Conservation (phyloP, 2,113 vertebrate genomes). For the Dromas ardeola region DNA sequence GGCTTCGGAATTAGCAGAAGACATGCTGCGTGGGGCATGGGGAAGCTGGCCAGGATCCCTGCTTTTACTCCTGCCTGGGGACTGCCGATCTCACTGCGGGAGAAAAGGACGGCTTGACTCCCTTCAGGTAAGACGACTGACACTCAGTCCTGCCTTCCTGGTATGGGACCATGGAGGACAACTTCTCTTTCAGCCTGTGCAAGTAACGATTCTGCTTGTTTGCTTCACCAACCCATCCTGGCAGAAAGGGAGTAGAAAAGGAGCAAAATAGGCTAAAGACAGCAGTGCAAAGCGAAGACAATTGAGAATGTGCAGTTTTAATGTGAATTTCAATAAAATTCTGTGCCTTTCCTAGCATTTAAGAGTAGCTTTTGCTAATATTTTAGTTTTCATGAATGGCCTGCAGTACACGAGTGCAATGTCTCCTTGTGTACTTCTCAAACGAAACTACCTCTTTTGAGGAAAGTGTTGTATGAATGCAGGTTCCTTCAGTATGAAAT, state of each 20-base stretch:
- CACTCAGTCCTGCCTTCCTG: not conserved
- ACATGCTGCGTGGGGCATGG: fast-evolving
- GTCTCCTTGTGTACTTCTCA: not conserved
- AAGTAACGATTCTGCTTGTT: not conserved
- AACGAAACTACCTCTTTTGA: not conserved
- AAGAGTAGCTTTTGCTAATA: not conserved
- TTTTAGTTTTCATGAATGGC: not conserved
- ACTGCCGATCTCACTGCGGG: fast-evolving
- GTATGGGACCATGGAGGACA: not conserved
- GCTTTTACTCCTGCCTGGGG: not conserved
- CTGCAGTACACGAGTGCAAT: not conserved
- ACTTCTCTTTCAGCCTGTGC: not conserved
- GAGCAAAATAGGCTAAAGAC: not conserved
- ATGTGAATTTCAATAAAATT: not conserved
- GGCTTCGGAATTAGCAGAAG: not conserved
- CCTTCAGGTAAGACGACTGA: not conserved
- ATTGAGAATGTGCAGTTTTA: not conserved
- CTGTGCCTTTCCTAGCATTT: not conserved
- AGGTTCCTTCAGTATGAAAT: not conserved
- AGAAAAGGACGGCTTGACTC: not conserved
- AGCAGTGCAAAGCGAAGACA: not conserved
- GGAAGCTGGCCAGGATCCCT: not conserved
- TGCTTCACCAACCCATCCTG: not conserved
- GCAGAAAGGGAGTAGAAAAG: not conserved
- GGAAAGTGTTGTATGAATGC: not conserved